Base-by-base conservation (phyloP, 2,797 vertebrate genomes). In the Melanotaenia trifasciata region DNA sequence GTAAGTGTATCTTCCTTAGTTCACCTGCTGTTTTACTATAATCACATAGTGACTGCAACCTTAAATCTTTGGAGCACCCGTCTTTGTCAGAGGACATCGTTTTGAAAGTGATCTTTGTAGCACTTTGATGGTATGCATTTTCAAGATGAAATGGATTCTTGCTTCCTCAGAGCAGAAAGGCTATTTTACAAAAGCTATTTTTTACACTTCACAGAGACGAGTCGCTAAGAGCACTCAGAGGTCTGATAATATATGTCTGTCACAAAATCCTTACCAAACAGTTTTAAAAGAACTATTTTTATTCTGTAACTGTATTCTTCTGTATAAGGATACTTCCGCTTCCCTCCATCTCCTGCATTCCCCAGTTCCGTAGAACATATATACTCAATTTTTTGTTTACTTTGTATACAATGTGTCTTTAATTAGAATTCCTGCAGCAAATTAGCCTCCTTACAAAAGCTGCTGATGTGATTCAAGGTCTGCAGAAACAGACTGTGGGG, bases 391-490 rank as follows among this genome's bases (percentile, higher is more conserved):
- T 70, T 64, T 85, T 9, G 22, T 70, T 79, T 67, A 30, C 74
- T 83, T 80, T 83, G 67, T 70, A 67, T 79, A 78, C 72, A 70
- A 73, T 72, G 76, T 47, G 54, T 53, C 75, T 86, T 86, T 87
- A 88, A 92, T 91, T 88, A 87, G 81, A 79, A 79, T 76, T 89
- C 66, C 75, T 70, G 72, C 80, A 76, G 82, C 85, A 88, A 78
- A 79, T 47, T 65, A 84, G 83, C 83, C 67, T 70, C 76, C 70
- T 83, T 78, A 79, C 68, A 89, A 89, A 90, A 90, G 78, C 78
- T 84, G 87, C 84, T 84, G 87, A 90, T 91, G 90, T 85, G 77
- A 84, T 84, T 83, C 74, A 61, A 80, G 76, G 79, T 88, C 80
- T 90, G 87, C 80, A 86, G 65, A 89, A 92, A 90, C 58, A 82